phyloP scores from a whole-genome alignment of 2,797 vertebrate species.

The Pipistrellus kuhlii region DNA sequence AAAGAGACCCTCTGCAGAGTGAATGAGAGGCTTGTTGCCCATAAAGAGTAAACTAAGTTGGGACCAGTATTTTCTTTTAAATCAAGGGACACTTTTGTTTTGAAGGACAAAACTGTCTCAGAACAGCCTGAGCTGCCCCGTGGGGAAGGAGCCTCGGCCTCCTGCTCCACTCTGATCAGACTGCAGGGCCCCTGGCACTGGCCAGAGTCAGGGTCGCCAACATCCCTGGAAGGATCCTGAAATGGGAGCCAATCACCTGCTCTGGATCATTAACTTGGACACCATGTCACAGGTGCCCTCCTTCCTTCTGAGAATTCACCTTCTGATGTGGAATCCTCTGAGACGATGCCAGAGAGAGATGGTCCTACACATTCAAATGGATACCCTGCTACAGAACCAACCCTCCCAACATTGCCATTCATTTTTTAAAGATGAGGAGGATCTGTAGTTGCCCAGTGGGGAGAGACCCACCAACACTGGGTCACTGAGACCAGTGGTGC shows the following conservation, averaged over 20 bases:
- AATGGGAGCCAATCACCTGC: background rate
- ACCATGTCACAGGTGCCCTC: background rate
- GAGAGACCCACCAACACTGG: background rate
- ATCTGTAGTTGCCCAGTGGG: background rate
- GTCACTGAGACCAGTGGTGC: too few species aligned
- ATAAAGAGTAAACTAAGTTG: constrained; percentile 50
- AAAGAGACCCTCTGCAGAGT: constrained; percentile 58
- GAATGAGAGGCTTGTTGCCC: constrained; percentile 60
- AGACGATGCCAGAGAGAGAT: background rate
- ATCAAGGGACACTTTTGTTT: constrained; percentile 69
- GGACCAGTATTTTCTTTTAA: constrained; percentile 57
- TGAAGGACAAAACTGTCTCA: constrained; percentile 60
- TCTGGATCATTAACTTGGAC: background rate
- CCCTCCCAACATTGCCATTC: background rate
- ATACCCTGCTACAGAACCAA: background rate
- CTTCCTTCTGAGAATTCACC: background rate
- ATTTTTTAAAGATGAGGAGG: background rate
- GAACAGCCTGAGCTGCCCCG: background rate
- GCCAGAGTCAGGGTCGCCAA: background rate
- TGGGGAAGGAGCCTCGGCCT: background rate
- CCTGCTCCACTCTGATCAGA: background rate
- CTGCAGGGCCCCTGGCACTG: background rate
- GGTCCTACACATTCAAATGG: background rate
- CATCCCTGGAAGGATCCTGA: background rate
- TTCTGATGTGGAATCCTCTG: background rate